A percentile compares a stretch with the other conserved stretches of the same genome.
Conservation (phyloP, 2,113 vertebrate species). For the Actinemys pallida region DNA sequence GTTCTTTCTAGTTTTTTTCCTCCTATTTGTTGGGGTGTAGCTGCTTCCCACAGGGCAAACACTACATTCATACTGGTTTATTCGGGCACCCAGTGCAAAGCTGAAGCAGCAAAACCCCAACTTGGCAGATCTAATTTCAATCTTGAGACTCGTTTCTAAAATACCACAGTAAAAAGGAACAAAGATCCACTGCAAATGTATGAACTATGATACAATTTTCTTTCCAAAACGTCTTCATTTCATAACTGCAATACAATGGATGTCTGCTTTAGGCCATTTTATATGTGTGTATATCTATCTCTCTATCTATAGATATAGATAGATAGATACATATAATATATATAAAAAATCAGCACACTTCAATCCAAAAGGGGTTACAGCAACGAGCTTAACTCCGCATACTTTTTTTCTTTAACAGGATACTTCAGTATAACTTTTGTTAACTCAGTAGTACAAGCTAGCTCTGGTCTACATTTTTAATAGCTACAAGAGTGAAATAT, state of each 20-base stretch:
- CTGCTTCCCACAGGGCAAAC: constrained; percentile 83
- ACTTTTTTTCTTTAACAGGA: constrained; percentile 81
- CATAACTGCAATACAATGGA: constrained; percentile 85
- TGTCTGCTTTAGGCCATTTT: constrained; percentile 84
- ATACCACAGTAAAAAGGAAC: constrained; percentile 93
- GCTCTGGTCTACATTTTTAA: constrained; percentile 89
- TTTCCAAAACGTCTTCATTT: constrained; percentile 82
- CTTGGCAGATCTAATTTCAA: constrained; percentile 87
- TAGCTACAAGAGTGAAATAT: constrained; percentile 92
- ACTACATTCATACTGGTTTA: constrained; percentile 95
- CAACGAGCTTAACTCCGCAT: constrained; percentile 88
- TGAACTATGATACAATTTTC: constrained; percentile 91
- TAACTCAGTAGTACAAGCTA: constrained; percentile 94
- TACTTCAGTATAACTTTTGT: constrained; percentile 87
- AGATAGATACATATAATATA: constrained; percentile 69
- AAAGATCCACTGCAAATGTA: constrained; percentile 90
- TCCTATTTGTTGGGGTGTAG: constrained; percentile 83
- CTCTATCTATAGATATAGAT: constrained; percentile 57
- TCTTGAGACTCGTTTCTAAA: constrained; percentile 89
- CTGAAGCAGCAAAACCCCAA: constrained; percentile 87
- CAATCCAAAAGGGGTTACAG: constrained; percentile 87
- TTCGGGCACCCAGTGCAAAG: constrained; percentile 87
- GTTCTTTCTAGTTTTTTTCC: constrained; percentile 83
- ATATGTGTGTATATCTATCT: constrained; percentile 62
- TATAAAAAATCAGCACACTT: constrained; percentile 82